Conservation (phyloP, 2,888 invertebrate species). For the Oscheius myriophilus region DNA sequence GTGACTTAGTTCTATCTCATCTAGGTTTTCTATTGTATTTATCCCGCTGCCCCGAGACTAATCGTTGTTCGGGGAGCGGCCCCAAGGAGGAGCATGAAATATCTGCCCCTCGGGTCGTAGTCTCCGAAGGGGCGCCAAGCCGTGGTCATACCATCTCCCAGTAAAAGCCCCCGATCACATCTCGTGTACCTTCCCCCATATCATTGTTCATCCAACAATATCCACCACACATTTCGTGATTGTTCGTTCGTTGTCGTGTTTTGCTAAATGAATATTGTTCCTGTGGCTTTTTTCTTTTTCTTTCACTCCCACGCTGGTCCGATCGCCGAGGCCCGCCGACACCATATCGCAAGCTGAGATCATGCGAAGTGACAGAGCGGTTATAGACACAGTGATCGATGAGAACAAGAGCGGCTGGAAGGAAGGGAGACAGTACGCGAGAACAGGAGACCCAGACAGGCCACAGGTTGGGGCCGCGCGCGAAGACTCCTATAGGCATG, state of each 20-base stretch:
- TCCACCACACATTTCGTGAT: conserved; percentile 26
- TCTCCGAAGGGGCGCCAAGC: conserved; percentile 28
- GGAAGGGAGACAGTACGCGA: conserved; percentile 7
- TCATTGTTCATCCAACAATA: conserved; percentile 25
- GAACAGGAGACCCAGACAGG: conserved; percentile 26
- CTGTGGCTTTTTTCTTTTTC: conserved; percentile 1
- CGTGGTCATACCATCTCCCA: conserved; percentile 26
- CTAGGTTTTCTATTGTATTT: conserved; percentile 26
- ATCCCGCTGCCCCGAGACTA: conserved; percentile 17
- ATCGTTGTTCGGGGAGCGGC: conserved; percentile 22
- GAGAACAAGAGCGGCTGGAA: conserved; percentile 24
- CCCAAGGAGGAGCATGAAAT: conserved; percentile 25
- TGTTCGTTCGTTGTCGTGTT: conserved; percentile 7
- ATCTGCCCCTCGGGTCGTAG: conserved; percentile 29
- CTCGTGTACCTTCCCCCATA: conserved; percentile 29
- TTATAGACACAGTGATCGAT: conserved; percentile 32
- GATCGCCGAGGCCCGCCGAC: conserved; percentile 15
- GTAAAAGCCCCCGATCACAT: conserved; percentile 20
- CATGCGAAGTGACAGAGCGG: conserved; percentile 33
- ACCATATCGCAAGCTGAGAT: conserved; percentile 29
- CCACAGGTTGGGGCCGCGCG: conserved; percentile 25
- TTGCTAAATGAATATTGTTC: conserved; percentile 26
- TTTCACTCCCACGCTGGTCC: conserved; percentile 5
- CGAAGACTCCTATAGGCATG: conserved; percentile 27
- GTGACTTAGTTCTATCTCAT: conserved; percentile 24